Conservation (phyloP, 23 tunicate genomes). For the Halocynthia roretzi region DNA sequence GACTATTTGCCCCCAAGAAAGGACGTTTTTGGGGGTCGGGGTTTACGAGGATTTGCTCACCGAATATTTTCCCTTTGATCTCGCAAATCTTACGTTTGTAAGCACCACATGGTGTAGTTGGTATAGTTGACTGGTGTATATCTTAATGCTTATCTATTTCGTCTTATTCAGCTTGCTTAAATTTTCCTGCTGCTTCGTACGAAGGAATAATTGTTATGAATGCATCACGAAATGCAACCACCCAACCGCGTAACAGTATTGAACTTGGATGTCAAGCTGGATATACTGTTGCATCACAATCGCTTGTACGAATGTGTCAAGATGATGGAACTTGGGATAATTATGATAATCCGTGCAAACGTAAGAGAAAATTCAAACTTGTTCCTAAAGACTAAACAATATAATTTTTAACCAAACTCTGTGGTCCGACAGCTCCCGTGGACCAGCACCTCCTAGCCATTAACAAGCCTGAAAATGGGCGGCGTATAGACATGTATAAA, state of each 20-base stretch:
- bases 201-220: constrained; percentile 46
- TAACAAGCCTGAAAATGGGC: not conserved
- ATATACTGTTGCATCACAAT: constrained; percentile 3
- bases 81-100: no score
- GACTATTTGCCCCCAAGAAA: not conserved
- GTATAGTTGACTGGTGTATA: no score
- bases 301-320: constrained; percentile 31
- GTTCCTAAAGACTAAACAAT: not conserved
- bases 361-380: constrained; percentile 16
- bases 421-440: not conserved
- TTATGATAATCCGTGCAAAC: constrained; percentile 45
- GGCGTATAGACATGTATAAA: no score
- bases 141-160: not conserved
- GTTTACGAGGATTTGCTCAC: no score
- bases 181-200: constrained; percentile 33
- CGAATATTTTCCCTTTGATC: no score
- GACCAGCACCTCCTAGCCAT: not conserved
- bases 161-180: constrained; percentile 44
- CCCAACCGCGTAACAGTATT: constrained; percentile 31
- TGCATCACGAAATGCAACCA: constrained; percentile 40
- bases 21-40: no score
- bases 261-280: constrained; percentile 51
- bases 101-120: no score
- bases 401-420: no score
- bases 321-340: constrained; percentile 63